These are phyloP conservation scores for Synanthedon formicaeformis DNA, from an alignment of 2,888 invertebrate species.

Conservation along the genomic window DNA sequence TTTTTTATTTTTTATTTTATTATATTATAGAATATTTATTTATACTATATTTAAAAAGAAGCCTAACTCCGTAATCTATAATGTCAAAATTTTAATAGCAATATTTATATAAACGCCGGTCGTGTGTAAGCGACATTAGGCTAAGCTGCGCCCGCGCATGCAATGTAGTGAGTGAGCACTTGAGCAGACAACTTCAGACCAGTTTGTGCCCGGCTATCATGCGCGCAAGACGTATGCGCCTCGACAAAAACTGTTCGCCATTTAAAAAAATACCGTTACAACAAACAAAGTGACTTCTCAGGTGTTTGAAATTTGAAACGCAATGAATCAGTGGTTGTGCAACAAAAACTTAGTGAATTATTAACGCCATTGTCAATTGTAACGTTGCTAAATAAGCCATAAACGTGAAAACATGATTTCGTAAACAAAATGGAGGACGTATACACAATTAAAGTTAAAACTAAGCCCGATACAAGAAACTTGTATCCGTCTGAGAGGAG, in stretches of 20 bases:
- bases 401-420: conserved; percentile 8
- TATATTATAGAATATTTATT: too few species aligned
- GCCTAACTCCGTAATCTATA: too few species aligned
- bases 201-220: conserved; percentile 16
- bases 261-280: conserved; percentile 8
- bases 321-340: conserved; percentile 1
- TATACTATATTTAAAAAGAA: too few species aligned
- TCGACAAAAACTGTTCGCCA: conserved; percentile 3
- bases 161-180: not conserved
- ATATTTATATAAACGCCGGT: too few species aligned
- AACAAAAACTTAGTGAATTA: not conserved
- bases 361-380: not conserved
- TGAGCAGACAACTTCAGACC: conserved; percentile 20
- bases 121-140: too few species aligned
- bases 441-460: conserved; percentile 75
- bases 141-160: conserved; percentile 1
- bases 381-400: conserved; percentile 4
- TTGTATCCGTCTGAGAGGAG: conserved; percentile 75
- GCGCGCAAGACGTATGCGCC: conserved; percentile 14
- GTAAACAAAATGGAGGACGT: conserved; percentile 72
- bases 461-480: conserved; percentile 69
- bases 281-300: conserved; percentile 2
- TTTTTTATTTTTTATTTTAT: too few species aligned
- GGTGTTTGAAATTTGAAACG: not conserved
- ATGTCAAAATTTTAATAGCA: too few species aligned